Conservation (phyloP, 2,888 invertebrate species). For the Lordiphosa andalusiaca region DNA sequence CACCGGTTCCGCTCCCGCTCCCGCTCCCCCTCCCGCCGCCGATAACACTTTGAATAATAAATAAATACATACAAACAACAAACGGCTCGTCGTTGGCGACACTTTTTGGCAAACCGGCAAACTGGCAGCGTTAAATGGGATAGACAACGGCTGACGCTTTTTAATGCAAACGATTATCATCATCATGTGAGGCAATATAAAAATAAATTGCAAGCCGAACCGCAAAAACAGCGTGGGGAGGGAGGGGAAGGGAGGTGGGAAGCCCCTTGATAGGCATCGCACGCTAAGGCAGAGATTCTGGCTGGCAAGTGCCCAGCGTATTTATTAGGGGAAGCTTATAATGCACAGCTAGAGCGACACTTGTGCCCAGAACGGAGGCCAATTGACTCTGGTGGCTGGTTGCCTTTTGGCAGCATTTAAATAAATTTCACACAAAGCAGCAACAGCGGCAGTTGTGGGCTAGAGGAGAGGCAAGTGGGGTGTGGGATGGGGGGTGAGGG, state of each 20-base stretch:
- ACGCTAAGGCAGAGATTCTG: conserved; percentile 15
- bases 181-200: conserved; percentile 68
- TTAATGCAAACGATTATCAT: conserved; percentile 74
- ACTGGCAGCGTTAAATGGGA: conserved; percentile 1
- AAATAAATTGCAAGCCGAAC: conserved; percentile 51
- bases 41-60: conserved; percentile 75
- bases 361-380: conserved; percentile 43
- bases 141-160: conserved; percentile 45
- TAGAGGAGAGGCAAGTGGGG: too few relatives aligned
- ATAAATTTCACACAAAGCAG: conserved; percentile 51
- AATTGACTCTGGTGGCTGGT: conserved; percentile 44
- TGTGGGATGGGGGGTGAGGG: neutral
- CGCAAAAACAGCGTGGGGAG: conserved; percentile 7
- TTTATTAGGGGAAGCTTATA: conserved; percentile 38
- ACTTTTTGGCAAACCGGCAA: conserved; percentile 38
- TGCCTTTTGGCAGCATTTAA: conserved; percentile 71
- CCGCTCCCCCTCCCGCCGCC: conserved; percentile 37
- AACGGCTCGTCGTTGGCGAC: conserved; percentile 5
- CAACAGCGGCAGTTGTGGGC: neutral
- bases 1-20: conserved; percentile 29
- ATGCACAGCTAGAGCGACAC: conserved; percentile 33
- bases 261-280: conserved; percentile 11
- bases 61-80: conserved; percentile 59
- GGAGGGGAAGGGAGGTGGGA: neutral
- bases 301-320: conserved; percentile 56